Evolutionary conservation across 2,113 vertebrate genomes (phyloP).

Genomic region (Perognathus longimembris): DNA sequence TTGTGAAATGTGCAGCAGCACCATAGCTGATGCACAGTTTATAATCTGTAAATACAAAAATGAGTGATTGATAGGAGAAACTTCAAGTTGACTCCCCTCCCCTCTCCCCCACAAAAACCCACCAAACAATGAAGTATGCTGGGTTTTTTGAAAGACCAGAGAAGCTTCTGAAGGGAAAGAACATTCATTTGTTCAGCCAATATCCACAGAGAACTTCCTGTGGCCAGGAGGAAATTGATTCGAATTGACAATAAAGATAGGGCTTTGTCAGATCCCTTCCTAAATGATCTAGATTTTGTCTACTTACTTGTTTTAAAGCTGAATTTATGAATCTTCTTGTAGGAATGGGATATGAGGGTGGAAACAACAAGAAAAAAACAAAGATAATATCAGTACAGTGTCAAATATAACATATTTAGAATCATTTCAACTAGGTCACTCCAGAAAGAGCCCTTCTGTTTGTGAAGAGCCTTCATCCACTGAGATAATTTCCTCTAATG

Average conservation of each 20-base stretch:
- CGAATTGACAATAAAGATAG: neutral
- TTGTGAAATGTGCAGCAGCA: neutral
- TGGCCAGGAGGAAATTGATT: neutral
- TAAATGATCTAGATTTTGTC: neutral
- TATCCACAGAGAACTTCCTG: neutral
- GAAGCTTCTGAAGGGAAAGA: neutral
- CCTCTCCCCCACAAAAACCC: too few relatives aligned
- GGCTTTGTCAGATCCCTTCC: neutral
- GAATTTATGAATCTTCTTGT: neutral
- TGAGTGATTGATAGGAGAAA: neutral
- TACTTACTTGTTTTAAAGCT: neutral
- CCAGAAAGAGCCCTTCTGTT: conserved; percentile 42
- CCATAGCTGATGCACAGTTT: neutral
- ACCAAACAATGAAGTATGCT: neutral
- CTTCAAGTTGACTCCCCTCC: neutral
- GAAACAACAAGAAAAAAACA: conserved; percentile 1
- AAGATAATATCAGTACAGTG: neutral
- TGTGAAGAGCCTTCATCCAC: conserved; percentile 49
- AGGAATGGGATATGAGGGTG: neutral
- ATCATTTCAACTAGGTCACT: conserved; percentile 54
- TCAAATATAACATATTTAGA: conserved; percentile 42
- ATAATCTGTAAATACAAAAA: neutral
- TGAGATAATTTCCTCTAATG: conserved; percentile 73
- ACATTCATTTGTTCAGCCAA: neutral
- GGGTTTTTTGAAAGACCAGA: neutral